Base-by-base conservation (phyloP, 2,113 vertebrate genomes). In the Oostethus manadensis region DNA sequence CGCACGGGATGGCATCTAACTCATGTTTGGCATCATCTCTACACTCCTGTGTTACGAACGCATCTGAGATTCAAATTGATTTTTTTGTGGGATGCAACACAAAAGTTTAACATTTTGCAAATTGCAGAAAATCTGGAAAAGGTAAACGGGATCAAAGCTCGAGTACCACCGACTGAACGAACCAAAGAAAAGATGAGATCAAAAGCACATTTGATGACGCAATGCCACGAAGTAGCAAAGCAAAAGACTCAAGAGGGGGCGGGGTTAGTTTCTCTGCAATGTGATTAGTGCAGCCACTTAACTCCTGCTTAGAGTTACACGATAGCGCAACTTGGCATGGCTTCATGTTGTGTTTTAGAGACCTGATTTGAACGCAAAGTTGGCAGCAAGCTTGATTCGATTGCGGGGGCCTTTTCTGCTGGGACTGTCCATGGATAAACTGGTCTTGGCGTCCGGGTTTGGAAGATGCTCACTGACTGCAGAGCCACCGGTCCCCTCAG, bases 331-430 rank as follows among this genome's bases (percentile, higher is more conserved):
- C 42, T n/a, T 56, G 38, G 40, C 60, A 35, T 45, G 62, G 42
- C 29, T 55, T 57, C 58, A 38, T 9, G 15, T 35, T 26, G 0
- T 3, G 42, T 45, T 50, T 77, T 90, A 94, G 76, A 92, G 88
- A 81, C 90, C 74, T 65, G 92, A 87, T 4, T 92, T 88, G 78
- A 94, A 90, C n/a, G 94, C 94, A 57, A 99, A 99, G 75, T 98
- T 99, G 64, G 94, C 96, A 56, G 96, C 96, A 66, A 99, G 87
- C 82, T 91, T 95, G 49, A 98, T 92, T 87, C 90, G 91, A 81
- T 82, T 95, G 79, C 96, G 93, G 44, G 88, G 73, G 29, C 89
- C 88, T 84, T 90, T 94, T 86, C 89, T 94, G 82, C 89, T 88
- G 51, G 96, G 94, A 74, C 95, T 97, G 77, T 93, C 93, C 16